Percentiles rank a stretch among this genome's conserved stretches.
These are phyloP conservation scores for Cydia strobilella DNA, from an alignment of 1,140 invertebrate species.

Conservation along the genomic window DNA sequence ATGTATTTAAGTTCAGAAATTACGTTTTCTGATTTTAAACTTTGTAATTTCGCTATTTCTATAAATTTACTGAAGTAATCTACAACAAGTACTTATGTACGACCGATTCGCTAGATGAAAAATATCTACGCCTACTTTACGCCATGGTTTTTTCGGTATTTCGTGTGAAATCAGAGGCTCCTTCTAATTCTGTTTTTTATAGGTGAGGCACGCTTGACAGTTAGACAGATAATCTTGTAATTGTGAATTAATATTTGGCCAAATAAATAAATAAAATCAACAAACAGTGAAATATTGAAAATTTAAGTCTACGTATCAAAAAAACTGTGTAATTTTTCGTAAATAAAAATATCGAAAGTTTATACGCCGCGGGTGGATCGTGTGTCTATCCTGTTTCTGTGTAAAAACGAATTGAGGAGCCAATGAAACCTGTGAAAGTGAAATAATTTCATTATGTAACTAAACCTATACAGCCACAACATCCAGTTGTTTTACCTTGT, in stretches of 20 bases:
- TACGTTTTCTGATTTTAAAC: constrained; percentile 35
- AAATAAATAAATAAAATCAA: too few relatives aligned
- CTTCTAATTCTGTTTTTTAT: constrained; percentile 43
- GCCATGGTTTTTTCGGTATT: constrained; percentile 39
- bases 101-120: constrained; percentile 51
- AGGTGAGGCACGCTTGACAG: constrained; percentile 33
- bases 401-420: too few relatives aligned
- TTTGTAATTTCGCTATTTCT: constrained; percentile 42
- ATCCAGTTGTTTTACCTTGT: too few relatives aligned
- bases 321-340: too few relatives aligned
- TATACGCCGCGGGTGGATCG: too few relatives aligned
- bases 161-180: constrained; percentile 54
- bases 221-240: constrained; percentile 33
- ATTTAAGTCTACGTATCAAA: too few relatives aligned
- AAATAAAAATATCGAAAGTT: too few relatives aligned
- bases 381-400: too few relatives aligned
- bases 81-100: constrained; percentile 56
- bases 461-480: too few relatives aligned
- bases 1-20: constrained; percentile 48
- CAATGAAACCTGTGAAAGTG: too few relatives aligned
- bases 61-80: constrained; percentile 61
- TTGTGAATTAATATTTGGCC: constrained; percentile 34
- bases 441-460: too few relatives aligned
- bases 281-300: too few relatives aligned
- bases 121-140: constrained; percentile 44